phyloP scores from a whole-genome alignment of 2,888 invertebrate genomes.

The Maniola hyperantus region DNA sequence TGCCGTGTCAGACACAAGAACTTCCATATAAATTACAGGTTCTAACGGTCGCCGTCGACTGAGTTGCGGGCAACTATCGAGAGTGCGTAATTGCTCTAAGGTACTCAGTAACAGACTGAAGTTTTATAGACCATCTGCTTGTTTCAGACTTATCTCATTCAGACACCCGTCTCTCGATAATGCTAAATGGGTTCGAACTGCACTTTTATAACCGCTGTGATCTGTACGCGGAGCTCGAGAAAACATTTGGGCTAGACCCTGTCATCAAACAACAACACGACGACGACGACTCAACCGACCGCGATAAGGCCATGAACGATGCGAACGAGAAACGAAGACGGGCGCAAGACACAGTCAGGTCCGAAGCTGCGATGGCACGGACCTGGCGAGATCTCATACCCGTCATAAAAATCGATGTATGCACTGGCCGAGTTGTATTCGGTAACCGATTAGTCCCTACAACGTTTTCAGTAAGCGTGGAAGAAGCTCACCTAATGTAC shows the following conservation, averaged over 20 bases:
- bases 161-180: slow-evolving; percentile 94
- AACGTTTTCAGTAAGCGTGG: slow-evolving; percentile 94
- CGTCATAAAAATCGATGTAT: slow-evolving; percentile 96
- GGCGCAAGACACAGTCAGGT: slow-evolving; percentile 80
- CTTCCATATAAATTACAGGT: too few species aligned
- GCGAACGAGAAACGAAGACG: slow-evolving; percentile 83
- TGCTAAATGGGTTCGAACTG: slow-evolving; percentile 96
- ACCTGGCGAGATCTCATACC: slow-evolving; percentile 98
- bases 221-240: slow-evolving; percentile 93
- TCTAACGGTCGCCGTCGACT: too few species aligned
- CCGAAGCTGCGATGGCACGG: slow-evolving; percentile 92
- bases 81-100: too few species aligned
- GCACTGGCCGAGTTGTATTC: slow-evolving; percentile 95
- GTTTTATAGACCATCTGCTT: not conserved
- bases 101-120: too few species aligned
- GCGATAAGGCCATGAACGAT: slow-evolving; percentile 84
- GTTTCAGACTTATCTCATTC: slow-evolving; percentile 95
- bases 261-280: slow-evolving; percentile 87
- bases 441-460: slow-evolving; percentile 97
- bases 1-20: too few species aligned
- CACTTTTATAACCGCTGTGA: slow-evolving; percentile 97
- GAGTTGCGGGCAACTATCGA: too few species aligned
- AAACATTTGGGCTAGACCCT: slow-evolving; percentile 92
- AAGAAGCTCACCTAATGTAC: slow-evolving; percentile 96
- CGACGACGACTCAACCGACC: slow-evolving; percentile 79